These are phyloP conservation scores for Microctenopoma steveboyesi DNA, from an alignment of 2,797 vertebrate species.

Conservation along the genomic window DNA sequence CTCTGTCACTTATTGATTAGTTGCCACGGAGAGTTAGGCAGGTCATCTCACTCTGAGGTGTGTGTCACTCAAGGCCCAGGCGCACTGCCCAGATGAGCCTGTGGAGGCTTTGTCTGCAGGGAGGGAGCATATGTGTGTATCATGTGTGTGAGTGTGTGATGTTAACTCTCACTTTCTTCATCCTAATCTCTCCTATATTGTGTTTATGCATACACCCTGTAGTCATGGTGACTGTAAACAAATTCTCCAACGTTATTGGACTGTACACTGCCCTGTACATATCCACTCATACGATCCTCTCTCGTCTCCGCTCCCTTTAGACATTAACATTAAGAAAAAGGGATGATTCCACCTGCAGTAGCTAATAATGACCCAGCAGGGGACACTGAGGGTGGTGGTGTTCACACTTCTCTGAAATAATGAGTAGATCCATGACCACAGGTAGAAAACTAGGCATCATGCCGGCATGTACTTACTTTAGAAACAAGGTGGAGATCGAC, in stretches of 20 bases:
- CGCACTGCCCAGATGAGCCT: constrained; percentile 85
- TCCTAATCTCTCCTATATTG: constrained; percentile 46
- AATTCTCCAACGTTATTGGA: constrained; percentile 77
- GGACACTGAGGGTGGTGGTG: constrained; percentile 25
- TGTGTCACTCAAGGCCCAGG: constrained; percentile 83
- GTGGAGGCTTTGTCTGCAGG: constrained; percentile 78
- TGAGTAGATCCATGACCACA: constrained; percentile 36
- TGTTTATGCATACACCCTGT: constrained; percentile 61
- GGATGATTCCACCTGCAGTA: constrained; percentile 59
- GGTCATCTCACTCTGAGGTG: constrained; percentile 89
- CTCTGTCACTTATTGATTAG: constrained; percentile 95
- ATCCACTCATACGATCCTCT: constrained; percentile 60
- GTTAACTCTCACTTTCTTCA: constrained; percentile 59
- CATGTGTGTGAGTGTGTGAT: constrained; percentile 44
- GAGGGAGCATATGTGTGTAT: constrained; percentile 53
- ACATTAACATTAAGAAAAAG: constrained; percentile 12
- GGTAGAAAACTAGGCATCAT: constrained; percentile 19
- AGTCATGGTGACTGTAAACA: constrained; percentile 77
- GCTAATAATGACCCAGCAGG: constrained; percentile 50
- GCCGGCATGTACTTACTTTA: not conserved
- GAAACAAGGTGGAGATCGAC: not conserved
- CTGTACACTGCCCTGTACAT: constrained; percentile 73
- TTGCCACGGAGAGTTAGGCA: constrained; percentile 94
- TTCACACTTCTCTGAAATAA: constrained; percentile 61
- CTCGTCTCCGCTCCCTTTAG: constrained; percentile 54